Percentiles rank a stretch among this genome's conserved stretches.
These are phyloP conservation scores for Dryocosmus kuriphilus DNA, from an alignment of 2,888 invertebrate species.

Conservation along the genomic window DNA sequence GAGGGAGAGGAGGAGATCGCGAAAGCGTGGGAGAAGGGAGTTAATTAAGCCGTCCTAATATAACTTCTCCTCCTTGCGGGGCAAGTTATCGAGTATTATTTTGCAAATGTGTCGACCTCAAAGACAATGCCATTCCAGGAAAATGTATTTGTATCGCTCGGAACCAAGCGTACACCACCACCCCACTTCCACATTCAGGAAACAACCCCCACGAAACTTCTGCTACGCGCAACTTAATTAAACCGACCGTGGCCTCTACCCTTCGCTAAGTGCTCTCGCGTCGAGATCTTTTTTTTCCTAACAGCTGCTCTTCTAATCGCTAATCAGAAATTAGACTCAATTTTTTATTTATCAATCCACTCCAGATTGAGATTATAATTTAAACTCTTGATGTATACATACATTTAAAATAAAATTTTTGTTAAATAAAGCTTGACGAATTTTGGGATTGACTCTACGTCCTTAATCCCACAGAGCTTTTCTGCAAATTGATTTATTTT, in stretches of 20 bases:
- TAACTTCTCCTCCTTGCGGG: slow-evolving; percentile 68
- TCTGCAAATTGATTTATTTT: too few relatives aligned
- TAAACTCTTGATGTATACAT: too few relatives aligned
- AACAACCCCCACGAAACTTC: slow-evolving; percentile 68
- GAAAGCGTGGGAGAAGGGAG: slow-evolving; percentile 56
- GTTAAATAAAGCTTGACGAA: too few relatives aligned
- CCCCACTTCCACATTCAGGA: slow-evolving; percentile 51
- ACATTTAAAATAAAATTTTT: too few relatives aligned
- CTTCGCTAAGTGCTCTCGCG: neutral
- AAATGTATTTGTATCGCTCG: slow-evolving; percentile 72
- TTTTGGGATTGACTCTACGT: too few relatives aligned
- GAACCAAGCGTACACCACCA: neutral
- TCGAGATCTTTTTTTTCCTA: neutral
- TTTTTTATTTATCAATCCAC: neutral
- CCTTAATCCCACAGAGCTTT: too few relatives aligned
- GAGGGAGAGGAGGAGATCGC: slow-evolving; percentile 16
- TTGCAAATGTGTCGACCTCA: slow-evolving; percentile 71
- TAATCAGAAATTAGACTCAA: neutral
- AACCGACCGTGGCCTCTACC: slow-evolving; percentile 64
- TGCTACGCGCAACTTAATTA: slow-evolving; percentile 69
- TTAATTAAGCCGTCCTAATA: slow-evolving; percentile 73
- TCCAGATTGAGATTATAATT: neutral
- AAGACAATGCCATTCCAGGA: slow-evolving; percentile 72
- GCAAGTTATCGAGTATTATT: slow-evolving; percentile 73
- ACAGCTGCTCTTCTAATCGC: neutral